Conservation (phyloP, 2,113 vertebrate species). For the Carassius gibelio region DNA sequence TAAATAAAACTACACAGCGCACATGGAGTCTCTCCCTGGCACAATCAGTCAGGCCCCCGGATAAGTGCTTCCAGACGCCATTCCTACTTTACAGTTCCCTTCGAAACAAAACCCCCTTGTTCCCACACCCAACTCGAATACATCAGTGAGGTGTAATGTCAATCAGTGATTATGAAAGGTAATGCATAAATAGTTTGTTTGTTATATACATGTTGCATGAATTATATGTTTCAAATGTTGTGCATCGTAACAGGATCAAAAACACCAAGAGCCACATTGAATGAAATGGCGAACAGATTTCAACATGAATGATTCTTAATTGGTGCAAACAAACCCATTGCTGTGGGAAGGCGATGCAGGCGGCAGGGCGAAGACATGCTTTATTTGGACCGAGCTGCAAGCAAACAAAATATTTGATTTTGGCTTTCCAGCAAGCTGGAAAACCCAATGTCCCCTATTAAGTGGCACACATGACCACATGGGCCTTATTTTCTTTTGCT, state of each 20-base stretch:
- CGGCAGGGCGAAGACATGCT: conserved; percentile 21
- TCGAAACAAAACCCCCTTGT: conserved; percentile 49
- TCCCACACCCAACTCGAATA: conserved; percentile 21
- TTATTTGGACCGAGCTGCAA: conserved; percentile 48
- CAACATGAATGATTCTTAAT: conserved; percentile 33
- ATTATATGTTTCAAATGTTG: neutral
- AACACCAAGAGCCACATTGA: neutral
- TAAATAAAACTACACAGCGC: conserved; percentile 32
- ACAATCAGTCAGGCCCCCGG: conserved; percentile 32
- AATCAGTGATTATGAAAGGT: neutral
- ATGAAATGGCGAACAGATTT: conserved; percentile 1
- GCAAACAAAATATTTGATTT: conserved; percentile 53
- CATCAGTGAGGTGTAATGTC: conserved; percentile 15
- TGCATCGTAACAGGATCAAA: neutral
- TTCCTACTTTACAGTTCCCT: conserved; percentile 37
- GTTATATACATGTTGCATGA: neutral
- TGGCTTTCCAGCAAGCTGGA: conserved; percentile 49
- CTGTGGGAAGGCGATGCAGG: neutral
- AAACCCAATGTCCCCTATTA: conserved; percentile 63
- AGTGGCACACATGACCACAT: conserved; percentile 60
- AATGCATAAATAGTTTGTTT: neutral
- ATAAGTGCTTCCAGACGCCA: conserved; percentile 54
- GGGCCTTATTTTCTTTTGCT: conserved; percentile 53
- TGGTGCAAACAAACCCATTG: neutral
- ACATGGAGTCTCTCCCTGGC: conserved; percentile 18